Evolutionary conservation across 2,888 invertebrate genomes (phyloP).

Genomic region (Cheilosia soror): DNA sequence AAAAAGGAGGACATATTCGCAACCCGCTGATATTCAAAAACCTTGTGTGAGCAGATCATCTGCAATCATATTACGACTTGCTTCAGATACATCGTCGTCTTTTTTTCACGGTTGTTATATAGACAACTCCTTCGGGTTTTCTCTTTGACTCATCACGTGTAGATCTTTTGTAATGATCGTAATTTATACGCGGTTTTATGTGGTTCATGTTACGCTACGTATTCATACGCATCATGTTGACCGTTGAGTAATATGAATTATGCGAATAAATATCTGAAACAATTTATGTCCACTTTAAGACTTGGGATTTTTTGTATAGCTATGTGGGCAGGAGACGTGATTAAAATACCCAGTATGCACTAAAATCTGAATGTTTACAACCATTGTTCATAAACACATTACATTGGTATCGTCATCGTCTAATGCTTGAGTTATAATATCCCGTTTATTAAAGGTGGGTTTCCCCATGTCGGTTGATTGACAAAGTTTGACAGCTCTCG

Average conservation of each 20-base stretch:
- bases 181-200: conserved; percentile 41
- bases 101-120: neutral
- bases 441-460: too few species aligned
- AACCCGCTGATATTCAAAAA: conserved; percentile 75
- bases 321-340: conserved; percentile 2
- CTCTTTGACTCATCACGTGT: conserved; percentile 48
- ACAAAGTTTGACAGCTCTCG: too few species aligned
- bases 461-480: too few species aligned
- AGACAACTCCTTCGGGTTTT: conserved; percentile 4
- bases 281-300: conserved; percentile 25
- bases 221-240: neutral
- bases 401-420: neutral
- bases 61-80: conserved; percentile 64
- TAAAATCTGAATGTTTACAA: neutral
- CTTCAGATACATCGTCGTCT: neutral
- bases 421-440: too few species aligned
- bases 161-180: conserved; percentile 33
- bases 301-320: neutral
- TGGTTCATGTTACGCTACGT: neutral
- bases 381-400: neutral
- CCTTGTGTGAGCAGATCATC: conserved; percentile 76
- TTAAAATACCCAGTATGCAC: neutral
- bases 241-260: conserved; percentile 28
- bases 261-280: conserved; percentile 28
- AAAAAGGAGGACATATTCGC: neutral